Base-by-base conservation (phyloP, 2,113 vertebrate species). In the Rhinoderma darwinii region DNA sequence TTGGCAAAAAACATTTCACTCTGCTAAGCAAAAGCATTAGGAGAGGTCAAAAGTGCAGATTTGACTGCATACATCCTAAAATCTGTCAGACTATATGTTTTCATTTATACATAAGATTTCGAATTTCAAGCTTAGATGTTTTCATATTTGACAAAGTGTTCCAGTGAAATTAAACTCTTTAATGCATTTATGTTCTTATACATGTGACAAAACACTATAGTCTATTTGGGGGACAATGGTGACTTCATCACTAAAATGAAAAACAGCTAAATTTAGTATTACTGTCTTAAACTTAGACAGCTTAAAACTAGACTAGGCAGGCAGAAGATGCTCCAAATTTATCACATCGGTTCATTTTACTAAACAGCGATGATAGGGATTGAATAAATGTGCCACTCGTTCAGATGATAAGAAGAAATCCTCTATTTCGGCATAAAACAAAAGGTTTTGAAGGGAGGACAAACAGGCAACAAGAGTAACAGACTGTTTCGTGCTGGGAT, bases 31-130 rank as follows among this genome's bases (percentile, higher is more conserved):
- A 74, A 73, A 73, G 39, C 70, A 74, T 74, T 74, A 74, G 50
- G 11, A 54, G 32, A 74, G 68, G 82, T 84, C 70, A 74, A 56
- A 84, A 56, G 50, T 74, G n/a, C 70, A 59, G 9, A 59, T 74
- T 56, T 74, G 47, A 54, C 68, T 84, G 68, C 35, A 70, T 68
- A 54, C 27, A 56, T 56, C 22, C 50, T 20, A 39, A 84, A 84
- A 59, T 84, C 35, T 74, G 50, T 74, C 68, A 84, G 68, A 37
- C 35, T 32, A 83, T 59, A 35, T 47, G 25, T 73, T 73, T 70
- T 44, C n/a, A 37, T 54, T 54, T 79, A 35, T 76, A 37, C 35
- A 37, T 43, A 27, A 41, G 30, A 30, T 74, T 25, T 75, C 68
- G 59, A n/a, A 59, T 74, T 50, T 41, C 12, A 54, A 17, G 14